phyloP scores from a whole-genome alignment of 2,888 invertebrate species.

The Volucella zonaria region DNA sequence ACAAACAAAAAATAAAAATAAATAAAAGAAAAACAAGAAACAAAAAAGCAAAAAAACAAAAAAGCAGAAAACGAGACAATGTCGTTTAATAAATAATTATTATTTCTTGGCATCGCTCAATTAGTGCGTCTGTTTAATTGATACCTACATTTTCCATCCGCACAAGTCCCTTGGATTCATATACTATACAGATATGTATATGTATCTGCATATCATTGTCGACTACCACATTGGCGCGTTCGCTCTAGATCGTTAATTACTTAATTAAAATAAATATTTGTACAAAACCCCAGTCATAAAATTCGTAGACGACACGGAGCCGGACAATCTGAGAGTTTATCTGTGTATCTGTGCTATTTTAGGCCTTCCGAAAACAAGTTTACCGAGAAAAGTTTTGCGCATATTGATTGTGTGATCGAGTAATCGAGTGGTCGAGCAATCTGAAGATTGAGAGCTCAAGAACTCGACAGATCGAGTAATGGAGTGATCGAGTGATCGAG shows the following conservation, averaged over 20 bases:
- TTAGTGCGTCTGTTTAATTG: slow-evolving; percentile 72
- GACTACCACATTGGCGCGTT: slow-evolving; percentile 29
- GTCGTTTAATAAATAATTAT: slow-evolving; percentile 67
- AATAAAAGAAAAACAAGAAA: slow-evolving; percentile 25
- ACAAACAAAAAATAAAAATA: slow-evolving; percentile 26
- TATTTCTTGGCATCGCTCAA: slow-evolving; percentile 64
- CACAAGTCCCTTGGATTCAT: slow-evolving; percentile 26
- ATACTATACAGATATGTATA: too few relatives aligned
- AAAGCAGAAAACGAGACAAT: slow-evolving; percentile 56
- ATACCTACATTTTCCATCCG: slow-evolving; percentile 55
- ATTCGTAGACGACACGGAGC: slow-evolving; percentile 71
- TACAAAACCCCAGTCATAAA: slow-evolving; percentile 58
- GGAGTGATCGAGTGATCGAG: too few relatives aligned
- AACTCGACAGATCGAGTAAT: too few relatives aligned
- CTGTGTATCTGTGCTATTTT: slow-evolving; percentile 46
- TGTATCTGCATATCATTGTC: too few relatives aligned
- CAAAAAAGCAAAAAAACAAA: slow-evolving; percentile 29
- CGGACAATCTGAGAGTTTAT: slow-evolving; percentile 30
- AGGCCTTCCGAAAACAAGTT: slow-evolving; percentile 49
- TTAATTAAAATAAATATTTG: slow-evolving; percentile 73
- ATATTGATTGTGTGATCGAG: slow-evolving; percentile 35
- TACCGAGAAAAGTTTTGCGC: slow-evolving; percentile 39
- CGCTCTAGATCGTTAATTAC: slow-evolving; percentile 65
- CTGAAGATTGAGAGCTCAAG: background rate
- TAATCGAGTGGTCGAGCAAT: slow-evolving; percentile 14